Conservation (phyloP, 2,888 invertebrate genomes). For the Cynaeus angustus region DNA sequence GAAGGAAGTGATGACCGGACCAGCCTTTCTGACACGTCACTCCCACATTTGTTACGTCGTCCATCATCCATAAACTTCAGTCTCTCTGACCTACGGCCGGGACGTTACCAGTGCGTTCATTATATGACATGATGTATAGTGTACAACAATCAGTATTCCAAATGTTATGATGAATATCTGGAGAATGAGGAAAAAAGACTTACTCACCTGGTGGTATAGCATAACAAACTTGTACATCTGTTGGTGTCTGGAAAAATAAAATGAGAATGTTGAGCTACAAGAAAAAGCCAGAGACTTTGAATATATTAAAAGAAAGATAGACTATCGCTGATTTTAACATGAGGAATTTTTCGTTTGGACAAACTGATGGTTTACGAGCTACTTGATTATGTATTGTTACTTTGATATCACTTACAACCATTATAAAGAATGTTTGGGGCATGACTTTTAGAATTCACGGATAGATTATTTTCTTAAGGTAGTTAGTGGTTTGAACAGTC, state of each 20-base stretch:
- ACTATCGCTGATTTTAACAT: slow-evolving; percentile 31
- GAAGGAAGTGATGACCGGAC: slow-evolving; percentile 59
- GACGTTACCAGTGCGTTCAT: slow-evolving; percentile 53
- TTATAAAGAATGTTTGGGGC: slow-evolving; percentile 9
- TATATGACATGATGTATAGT: slow-evolving; percentile 57
- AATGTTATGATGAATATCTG: slow-evolving; percentile 48
- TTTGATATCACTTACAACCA: slow-evolving; percentile 17
- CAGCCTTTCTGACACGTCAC: slow-evolving; percentile 59
- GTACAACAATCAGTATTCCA: slow-evolving; percentile 56
- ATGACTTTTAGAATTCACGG: slow-evolving; percentile 23
- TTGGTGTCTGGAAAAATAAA: slow-evolving; percentile 25
- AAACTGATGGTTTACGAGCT: slow-evolving; percentile 12
- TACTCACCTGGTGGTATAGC: slow-evolving; percentile 46
- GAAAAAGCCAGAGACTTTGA: slow-evolving; percentile 17
- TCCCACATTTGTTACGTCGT: slow-evolving; percentile 60
- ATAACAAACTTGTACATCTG: slow-evolving; percentile 37
- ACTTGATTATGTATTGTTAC: slow-evolving; percentile 34
- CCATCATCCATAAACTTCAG: slow-evolving; percentile 59
- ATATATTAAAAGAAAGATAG: slow-evolving; percentile 33
- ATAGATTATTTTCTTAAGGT: neutral
- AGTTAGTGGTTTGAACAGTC: slow-evolving; percentile 1
- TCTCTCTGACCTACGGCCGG: slow-evolving; percentile 57
- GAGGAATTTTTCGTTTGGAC: slow-evolving; percentile 4
- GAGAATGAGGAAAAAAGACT: slow-evolving; percentile 46
- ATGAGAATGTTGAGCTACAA: neutral